phyloP scores from a whole-genome alignment of 2,113 vertebrate genomes.

The Archocentrus centrarchus region DNA sequence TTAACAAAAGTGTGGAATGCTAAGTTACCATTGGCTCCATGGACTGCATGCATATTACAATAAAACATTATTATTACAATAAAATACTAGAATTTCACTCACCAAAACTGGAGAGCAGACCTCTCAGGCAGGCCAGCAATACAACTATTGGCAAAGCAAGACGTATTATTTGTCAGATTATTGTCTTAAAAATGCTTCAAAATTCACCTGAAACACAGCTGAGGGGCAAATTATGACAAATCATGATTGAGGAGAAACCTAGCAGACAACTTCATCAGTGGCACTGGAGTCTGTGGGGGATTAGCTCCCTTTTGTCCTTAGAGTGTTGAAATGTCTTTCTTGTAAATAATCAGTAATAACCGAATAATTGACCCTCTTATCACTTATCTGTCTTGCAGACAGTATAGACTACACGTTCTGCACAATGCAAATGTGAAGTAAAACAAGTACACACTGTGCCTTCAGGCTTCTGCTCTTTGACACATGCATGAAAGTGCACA shows the following conservation, averaged over 20 bases:
- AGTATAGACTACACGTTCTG: background rate
- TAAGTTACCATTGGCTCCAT: background rate
- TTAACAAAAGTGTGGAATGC: background rate
- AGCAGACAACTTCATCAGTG: background rate
- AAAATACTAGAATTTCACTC: background rate
- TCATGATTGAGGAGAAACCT: background rate
- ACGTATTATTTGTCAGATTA: background rate
- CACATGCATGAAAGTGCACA: background rate
- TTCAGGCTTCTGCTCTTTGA: slow-evolving; percentile 21
- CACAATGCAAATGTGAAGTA: slow-evolving; percentile 13
- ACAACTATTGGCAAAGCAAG: background rate
- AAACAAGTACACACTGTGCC: slow-evolving; percentile 2
- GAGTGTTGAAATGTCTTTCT: background rate
- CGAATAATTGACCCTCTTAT: background rate
- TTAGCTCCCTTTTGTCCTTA: background rate
- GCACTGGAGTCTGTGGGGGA: background rate
- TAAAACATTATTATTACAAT: background rate
- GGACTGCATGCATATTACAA: background rate
- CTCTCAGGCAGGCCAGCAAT: background rate
- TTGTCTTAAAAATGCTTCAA: background rate
- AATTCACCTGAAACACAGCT: background rate
- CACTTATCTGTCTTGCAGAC: background rate
- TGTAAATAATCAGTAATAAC: background rate
- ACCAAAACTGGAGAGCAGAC: background rate
- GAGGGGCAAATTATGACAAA: background rate